Evolutionary conservation across 2,888 invertebrate genomes (phyloP).

Genomic region (Microctonus hyperodae): DNA sequence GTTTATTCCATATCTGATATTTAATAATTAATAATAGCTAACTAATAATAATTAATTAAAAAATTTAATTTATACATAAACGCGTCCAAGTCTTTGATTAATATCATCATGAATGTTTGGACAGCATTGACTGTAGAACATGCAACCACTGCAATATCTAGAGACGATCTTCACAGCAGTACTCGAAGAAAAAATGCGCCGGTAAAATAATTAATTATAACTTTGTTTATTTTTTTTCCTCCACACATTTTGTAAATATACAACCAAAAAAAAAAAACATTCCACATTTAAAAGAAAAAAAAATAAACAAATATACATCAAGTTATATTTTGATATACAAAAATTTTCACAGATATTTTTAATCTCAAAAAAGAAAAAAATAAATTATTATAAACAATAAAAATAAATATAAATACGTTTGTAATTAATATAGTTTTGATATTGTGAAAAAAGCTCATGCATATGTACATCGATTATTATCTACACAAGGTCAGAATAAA

Average conservation of each 20-base stretch:
- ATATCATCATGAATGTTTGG: conserved; percentile 53
- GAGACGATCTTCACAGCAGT: conserved; percentile 72
- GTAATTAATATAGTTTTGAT: no score
- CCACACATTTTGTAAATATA: neutral
- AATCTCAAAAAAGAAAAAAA: no score
- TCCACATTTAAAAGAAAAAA: no score
- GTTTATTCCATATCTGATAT: neutral
- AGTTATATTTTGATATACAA: no score
- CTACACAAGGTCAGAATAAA: neutral
- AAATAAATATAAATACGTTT: no score
- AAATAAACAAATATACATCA: no score
- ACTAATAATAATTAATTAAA: no score
- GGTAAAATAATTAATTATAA: conserved; percentile 35
- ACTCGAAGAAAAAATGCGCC: conserved; percentile 46
- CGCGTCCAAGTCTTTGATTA: neutral
- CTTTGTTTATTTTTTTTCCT: neutral
- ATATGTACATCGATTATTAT: no score
- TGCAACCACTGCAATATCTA: conserved; percentile 67
- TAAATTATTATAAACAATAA: no score
- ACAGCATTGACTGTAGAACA: conserved; percentile 56
- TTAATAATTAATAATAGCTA: no score
- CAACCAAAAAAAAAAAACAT: neutral
- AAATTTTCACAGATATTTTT: no score
- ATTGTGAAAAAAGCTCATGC: no score
- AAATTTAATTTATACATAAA: neutral